Evolutionary conservation across 2,888 invertebrate genomes (phyloP).

Genomic region (Phrixothrix hirtus): DNA sequence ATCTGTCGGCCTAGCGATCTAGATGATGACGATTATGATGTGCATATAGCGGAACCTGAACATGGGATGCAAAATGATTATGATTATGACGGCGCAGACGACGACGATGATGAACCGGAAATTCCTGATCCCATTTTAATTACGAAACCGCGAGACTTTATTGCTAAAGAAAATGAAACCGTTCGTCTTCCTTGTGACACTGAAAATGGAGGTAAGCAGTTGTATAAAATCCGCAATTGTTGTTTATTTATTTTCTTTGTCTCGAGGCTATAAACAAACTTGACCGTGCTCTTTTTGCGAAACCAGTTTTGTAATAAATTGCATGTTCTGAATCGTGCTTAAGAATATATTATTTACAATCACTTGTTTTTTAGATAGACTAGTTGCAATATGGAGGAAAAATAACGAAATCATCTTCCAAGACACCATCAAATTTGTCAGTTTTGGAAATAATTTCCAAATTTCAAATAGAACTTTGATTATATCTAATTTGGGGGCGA

Average conservation of each 20-base stretch:
- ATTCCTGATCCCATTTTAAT: slow-evolving; percentile 21
- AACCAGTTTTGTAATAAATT: not conserved
- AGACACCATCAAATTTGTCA: slow-evolving; percentile 28
- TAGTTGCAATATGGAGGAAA: slow-evolving; percentile 38
- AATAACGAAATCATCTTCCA: slow-evolving; percentile 37
- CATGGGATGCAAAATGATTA: slow-evolving; percentile 39
- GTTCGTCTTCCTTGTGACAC: slow-evolving; percentile 51
- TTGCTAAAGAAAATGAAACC: slow-evolving; percentile 43
- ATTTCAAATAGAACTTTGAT: slow-evolving; percentile 18
- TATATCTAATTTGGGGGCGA: slow-evolving; percentile 21
- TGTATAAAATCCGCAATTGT: too few relatives aligned
- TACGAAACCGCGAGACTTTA: slow-evolving; percentile 40
- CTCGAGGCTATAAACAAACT: not conserved
- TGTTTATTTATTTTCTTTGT: too few relatives aligned
- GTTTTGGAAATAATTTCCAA: slow-evolving; percentile 15
- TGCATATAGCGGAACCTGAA: slow-evolving; percentile 8
- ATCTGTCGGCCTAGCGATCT: slow-evolving; percentile 23
- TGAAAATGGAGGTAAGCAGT: slow-evolving; percentile 44
- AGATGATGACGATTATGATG: slow-evolving; percentile 20
- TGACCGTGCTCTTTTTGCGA: not conserved
- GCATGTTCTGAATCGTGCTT: not conserved
- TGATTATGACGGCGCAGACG: slow-evolving; percentile 40
- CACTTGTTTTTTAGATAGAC: slow-evolving; percentile 30
- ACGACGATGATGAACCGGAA: slow-evolving; percentile 39
- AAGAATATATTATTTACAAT: not conserved